Conservation (phyloP, 1,140 invertebrate species). For the Drosophila melanica region DNA sequence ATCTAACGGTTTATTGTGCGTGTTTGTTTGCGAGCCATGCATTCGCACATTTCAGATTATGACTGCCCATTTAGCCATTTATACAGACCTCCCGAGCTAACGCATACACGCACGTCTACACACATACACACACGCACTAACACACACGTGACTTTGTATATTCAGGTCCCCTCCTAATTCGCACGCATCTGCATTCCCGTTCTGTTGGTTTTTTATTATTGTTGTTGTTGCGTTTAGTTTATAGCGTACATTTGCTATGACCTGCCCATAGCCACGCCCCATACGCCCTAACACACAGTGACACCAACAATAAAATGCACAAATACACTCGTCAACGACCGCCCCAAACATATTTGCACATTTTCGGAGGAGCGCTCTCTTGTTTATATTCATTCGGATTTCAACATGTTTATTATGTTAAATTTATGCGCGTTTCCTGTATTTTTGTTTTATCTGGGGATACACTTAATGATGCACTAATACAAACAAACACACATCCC, state of each 20-base stretch:
- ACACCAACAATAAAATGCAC: not conserved
- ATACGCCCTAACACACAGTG: not conserved
- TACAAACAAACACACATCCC: not conserved
- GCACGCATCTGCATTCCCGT: conserved; percentile 62
- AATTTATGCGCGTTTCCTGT: conserved; percentile 76
- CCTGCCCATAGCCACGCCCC: conserved; percentile 36
- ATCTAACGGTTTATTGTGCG: not conserved
- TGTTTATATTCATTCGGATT: conserved; percentile 69
- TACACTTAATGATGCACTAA: conserved; percentile 28
- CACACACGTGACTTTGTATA: conserved; percentile 20
- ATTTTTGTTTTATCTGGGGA: conserved; percentile 48
- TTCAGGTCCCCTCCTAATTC: not conserved
- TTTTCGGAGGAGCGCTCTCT: conserved; percentile 36
- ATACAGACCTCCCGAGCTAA: conserved; percentile 15
- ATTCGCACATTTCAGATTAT: conserved; percentile 62
- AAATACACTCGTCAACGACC: conserved; percentile 13
- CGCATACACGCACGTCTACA: not conserved
- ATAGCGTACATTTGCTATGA: conserved; percentile 56
- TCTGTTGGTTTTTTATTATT: conserved; percentile 64
- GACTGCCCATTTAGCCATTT: conserved; percentile 65
- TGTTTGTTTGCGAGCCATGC: not conserved
- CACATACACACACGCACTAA: conserved; percentile 3
- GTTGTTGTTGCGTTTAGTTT: conserved; percentile 69
- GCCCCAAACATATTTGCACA: conserved; percentile 63
- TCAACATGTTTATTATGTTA: conserved; percentile 78